Evolutionary conservation across 2,888 invertebrate genomes (phyloP), one percentile per base, ranked within the genome.

Genomic region (Tenthredo scrophulariae): DNA sequence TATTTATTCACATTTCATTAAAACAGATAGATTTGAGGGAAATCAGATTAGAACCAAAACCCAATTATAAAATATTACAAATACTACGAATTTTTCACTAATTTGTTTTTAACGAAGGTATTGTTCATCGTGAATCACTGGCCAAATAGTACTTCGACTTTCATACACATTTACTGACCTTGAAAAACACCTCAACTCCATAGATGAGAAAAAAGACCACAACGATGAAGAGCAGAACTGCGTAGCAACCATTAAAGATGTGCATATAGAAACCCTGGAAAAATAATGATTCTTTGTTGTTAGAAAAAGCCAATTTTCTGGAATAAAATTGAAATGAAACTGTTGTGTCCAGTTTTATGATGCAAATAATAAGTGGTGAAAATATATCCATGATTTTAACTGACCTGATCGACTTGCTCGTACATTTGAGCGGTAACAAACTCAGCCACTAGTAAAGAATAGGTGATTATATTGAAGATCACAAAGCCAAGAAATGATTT

Each of bases 111-210:
- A 15, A 46, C 26, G 9, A 22, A 62, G 10, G 3, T 58, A 18
- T 22, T n/a, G 15, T 54, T n/a, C n/a, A 58, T 54, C n/a, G 54
- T 58, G 7, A 26, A 67, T 67, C 15, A 67, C 33, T 67, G 58
- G 58, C 58, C 22, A 22, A 22, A 6, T 22, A 58, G 9, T 62
- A 13, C 7, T 62, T 62, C 13, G 10, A 26, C 13, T 26, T 62
- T 62, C 10, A 26, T 13, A 10, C 10, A 13, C 10, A 62, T 62
- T 62, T 62, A 88, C 93, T 94, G 93, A 97, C 97, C 96, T 98
- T 98, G 92, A 98, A 98, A 93, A 96, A 98, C 10, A 98, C 98
- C 94, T 98, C 98, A 29, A 98, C 97, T 77, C 98, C 98, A 93
- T 98, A 98, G 88, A 98, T 98, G 83, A 98, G 95, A 94, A 98